Evolutionary conservation across 2,113 vertebrate species (phyloP).

Genomic region (Cricetomys ansorgei): DNA sequence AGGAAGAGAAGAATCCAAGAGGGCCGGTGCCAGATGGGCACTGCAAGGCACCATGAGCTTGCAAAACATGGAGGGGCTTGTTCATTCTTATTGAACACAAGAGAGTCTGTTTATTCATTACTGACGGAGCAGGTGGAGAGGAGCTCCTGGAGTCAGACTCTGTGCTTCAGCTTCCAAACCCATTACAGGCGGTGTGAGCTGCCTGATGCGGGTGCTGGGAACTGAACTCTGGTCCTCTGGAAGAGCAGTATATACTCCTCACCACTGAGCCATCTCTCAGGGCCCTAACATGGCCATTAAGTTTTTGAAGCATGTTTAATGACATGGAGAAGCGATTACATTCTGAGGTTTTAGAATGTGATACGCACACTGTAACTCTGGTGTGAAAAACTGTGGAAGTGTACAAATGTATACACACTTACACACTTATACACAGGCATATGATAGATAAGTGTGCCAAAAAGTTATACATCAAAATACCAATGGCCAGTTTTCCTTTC

Average conservation of each 20-base stretch:
- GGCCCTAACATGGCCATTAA: not conserved
- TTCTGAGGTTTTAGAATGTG: not conserved
- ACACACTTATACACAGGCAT: not conserved
- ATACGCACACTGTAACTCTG: not conserved
- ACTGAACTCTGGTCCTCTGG: not conserved
- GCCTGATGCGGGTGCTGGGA: not conserved
- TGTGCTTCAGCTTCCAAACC: not conserved
- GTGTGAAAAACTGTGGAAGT: not conserved
- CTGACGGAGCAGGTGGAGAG: not conserved
- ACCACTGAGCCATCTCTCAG: not conserved
- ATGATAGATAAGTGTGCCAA: not conserved
- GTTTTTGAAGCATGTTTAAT: not conserved
- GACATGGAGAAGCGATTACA: not conserved
- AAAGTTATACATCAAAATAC: constrained; percentile 25
- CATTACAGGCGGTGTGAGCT: not conserved
- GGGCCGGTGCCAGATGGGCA: not conserved
- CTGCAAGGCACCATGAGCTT: not conserved
- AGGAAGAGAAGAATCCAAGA: not conserved
- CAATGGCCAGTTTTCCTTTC: constrained; percentile 5
- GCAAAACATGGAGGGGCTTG: not conserved
- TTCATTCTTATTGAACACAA: not conserved
- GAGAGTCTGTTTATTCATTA: not conserved
- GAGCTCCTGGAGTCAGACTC: not conserved
- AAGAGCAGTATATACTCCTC: not conserved
- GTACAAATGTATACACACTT: not conserved